Evolutionary conservation across 92 coral and sea anemone species (phyloP).

Genomic region (Actinostola sp.): DNA sequence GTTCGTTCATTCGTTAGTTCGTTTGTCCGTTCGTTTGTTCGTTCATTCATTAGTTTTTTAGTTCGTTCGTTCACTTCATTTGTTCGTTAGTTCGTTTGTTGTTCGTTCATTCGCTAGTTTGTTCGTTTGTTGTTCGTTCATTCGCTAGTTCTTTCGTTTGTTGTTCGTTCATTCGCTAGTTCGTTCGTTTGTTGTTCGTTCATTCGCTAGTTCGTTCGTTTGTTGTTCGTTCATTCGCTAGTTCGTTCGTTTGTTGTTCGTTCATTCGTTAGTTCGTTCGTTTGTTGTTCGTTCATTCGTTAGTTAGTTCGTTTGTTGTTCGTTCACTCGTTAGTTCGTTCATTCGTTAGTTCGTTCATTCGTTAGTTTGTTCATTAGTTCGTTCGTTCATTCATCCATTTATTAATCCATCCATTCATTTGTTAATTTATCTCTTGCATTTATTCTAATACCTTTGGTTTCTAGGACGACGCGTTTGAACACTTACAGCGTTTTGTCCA

Average conservation of each 20-base stretch:
- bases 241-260: background rate
- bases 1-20: too few species aligned
- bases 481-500: conserved; percentile 96
- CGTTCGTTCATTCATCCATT: background rate
- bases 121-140: background rate
- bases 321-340: background rate
- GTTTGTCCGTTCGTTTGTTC: background rate
- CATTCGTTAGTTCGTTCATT: background rate
- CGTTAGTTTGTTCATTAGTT: background rate
- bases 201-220: background rate
- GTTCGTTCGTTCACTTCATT: background rate
- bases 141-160: background rate
- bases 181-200: background rate
- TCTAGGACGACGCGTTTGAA: conserved; percentile 89
- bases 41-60: background rate
- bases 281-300: background rate
- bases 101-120: background rate
- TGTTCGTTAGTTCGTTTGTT: background rate
- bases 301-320: background rate
- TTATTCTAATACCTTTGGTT: background rate
- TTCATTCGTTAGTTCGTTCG: background rate
- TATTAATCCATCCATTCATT: background rate
- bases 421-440: background rate
- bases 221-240: background rate
- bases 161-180: background rate